A percentile compares a stretch with the other conserved stretches of the same genome.
phyloP scores from a whole-genome alignment of 1,140 invertebrate genomes.

The Panonychus citri region DNA sequence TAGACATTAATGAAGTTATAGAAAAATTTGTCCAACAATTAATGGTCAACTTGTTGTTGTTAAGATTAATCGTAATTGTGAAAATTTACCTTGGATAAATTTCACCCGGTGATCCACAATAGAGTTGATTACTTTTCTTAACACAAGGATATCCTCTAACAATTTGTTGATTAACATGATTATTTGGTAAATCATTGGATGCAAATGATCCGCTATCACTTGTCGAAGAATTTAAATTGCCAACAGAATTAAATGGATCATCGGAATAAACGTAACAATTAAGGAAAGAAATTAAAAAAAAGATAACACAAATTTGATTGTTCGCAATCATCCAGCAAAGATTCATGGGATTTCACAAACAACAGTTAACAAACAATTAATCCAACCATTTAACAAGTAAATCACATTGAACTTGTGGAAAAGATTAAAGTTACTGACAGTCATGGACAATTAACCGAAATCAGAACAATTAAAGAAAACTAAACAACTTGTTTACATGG shows the following conservation, averaged over 20 bases:
- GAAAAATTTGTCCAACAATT: too few species aligned
- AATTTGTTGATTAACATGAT: constrained; percentile 12
- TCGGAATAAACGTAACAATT: too few species aligned
- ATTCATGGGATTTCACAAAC: neutral
- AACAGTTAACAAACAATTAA: neutral
- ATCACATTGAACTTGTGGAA: too few species aligned
- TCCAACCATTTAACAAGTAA: neutral
- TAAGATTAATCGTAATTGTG: too few species aligned
- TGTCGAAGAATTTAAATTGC: too few species aligned
- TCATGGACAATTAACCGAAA: too few species aligned
- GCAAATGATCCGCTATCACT: neutral
- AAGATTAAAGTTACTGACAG: too few species aligned
- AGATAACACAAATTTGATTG: neutral
- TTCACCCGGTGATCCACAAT: constrained; percentile 66
- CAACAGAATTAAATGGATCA: too few species aligned
- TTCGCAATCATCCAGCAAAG: neutral
- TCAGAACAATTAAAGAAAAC: too few species aligned
- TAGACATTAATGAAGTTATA: too few species aligned
- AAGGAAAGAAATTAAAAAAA: too few species aligned
- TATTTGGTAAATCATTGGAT: neutral
- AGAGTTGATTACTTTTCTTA: constrained; percentile 61
- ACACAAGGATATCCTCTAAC: constrained; percentile 65
- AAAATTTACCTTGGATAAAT: constrained; percentile 72
- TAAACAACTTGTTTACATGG: neutral
- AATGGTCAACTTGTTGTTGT: too few species aligned